Evolutionary conservation across 2,113 vertebrate genomes (phyloP), one percentile per base, ranked within the genome.

Genomic region (Lagopus leucura): DNA sequence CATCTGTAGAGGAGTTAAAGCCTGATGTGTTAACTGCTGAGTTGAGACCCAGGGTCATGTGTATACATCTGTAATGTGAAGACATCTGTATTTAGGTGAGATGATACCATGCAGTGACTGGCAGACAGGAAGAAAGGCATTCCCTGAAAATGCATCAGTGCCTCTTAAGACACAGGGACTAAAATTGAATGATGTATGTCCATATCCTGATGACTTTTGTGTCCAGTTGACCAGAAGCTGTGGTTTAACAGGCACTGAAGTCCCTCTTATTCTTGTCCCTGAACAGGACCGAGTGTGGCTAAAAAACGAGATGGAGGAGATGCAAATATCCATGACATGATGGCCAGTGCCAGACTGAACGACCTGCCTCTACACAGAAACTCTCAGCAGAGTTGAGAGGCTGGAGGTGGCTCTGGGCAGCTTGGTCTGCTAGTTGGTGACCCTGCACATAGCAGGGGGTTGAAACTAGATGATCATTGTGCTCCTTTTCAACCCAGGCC

Each of bases 261-360:
- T 61, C 22, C 21, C 21, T 60, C 58, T 61, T 12, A 36, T 34
- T 60, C n/a, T 21, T 34, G 20, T 20, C 19, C n/a, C 21, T 61
- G 21, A 10, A 19, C 58, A 36, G 21, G n/a, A 36, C n/a, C 13
- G 13, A 20, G n/a, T 61, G n/a, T 13, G 8, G n/a, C 20, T 21
- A 21, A 24, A 61, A 61, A 36, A 24, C 14, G 13, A 61, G n/a
- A 24, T 36, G n/a, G 52, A 54, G 52, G 52, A 54, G 25, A 54
- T 28, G 27, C 52, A 45, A 54, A 52, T 11, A 32, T 45, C 11
- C 10, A 7, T 20, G 0, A 0, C 45, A 28, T n/a, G 32, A 36
- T 2, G 13, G 19, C 6, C 36, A 38, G 55, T 48, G 20, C 42
- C 65, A 67, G 27, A 32, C 8, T 34, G 48, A 5, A 43, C 38